A percentile compares a stretch with the other conserved stretches of the same genome.
Conservation (phyloP, 2,113 vertebrate species). For the Scophthalmus maximus region DNA sequence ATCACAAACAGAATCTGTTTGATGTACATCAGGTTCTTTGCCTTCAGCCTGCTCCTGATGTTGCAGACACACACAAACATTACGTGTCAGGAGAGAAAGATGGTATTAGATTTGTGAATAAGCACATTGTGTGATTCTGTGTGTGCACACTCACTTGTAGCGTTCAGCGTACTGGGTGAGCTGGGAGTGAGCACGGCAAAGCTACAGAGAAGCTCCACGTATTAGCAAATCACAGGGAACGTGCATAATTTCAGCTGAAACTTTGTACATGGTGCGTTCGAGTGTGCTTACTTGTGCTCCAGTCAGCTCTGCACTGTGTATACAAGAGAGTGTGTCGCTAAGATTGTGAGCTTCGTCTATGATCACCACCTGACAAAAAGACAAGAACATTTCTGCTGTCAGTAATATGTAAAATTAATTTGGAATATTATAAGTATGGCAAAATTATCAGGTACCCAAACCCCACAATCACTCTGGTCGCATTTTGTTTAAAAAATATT, state of each 20-base stretch:
- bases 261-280: neutral
- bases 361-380: conserved; percentile 78
- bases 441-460: neutral
- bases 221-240: neutral
- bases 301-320: conserved; percentile 89
- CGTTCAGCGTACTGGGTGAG: conserved; percentile 91
- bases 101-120: neutral
- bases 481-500: neutral
- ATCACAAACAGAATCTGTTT: conserved; percentile 95
- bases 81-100: neutral
- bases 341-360: conserved; percentile 98
- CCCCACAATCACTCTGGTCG: too few species aligned
- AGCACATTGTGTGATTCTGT: neutral
- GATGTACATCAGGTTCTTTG: conserved; percentile 98
- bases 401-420: too few species aligned
- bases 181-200: conserved; percentile 94
- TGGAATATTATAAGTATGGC: too few species aligned
- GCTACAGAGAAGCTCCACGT: conserved; percentile 76
- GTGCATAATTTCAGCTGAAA: fast-evolving
- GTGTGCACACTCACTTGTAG: conserved; percentile 85
- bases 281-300: conserved; percentile 88
- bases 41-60: conserved; percentile 91
- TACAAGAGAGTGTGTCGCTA: conserved; percentile 91
- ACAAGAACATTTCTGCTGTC: neutral
- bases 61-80: conserved; percentile 22